Evolutionary conservation across 1,140 invertebrate species (phyloP), one percentile per base, ranked within the genome.

Genomic region (Lasioglossum albipes): DNA sequence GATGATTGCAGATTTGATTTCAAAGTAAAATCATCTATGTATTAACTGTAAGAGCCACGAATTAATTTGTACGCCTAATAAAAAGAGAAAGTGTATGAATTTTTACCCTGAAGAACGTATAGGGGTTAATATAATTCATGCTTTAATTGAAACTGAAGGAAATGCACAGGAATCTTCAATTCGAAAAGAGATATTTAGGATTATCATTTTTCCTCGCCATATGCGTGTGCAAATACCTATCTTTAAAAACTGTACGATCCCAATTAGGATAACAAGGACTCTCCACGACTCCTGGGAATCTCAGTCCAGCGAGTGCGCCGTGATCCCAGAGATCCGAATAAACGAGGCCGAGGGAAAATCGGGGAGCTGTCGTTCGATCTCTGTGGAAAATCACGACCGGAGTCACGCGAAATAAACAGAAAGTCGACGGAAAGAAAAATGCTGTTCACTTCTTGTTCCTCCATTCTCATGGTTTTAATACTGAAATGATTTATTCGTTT

Each of bases 281-380:
- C 42, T 73, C 0, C 74, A 64, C 5, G 75, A 84, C 62, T 84
- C 81, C 22, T 77, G 76, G 59, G 87, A 85, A 13, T 83, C 84
- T 57, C 79, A 84, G 12, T 75, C 69, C 6, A 84, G 67, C 10
- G 86, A 88, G 27, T 80, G 65, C 31, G 79, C 61, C 1, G 68
- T 87, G 18, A 87, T 87, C 68, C 87, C 90, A 20, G 86, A 90
- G 70, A 91, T 91, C 64, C 84, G 85, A 10, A 87, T 89, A 70
- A 91, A 90, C 62, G 65, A 86, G 16, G 80, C 75, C 4, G 85
- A 84, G 16, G 62, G 13, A 18, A 75, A 42, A 13, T 12, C 54
- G 7, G 27, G 66, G 0, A 22, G n/a, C 13, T 7, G 61, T 22
- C 12, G 4, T 6, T 41, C 75, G 31, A 20, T 10, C 41, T 71